Evolutionary conservation across 2,888 invertebrate species (phyloP).

Genomic region (Apodemia zela): DNA sequence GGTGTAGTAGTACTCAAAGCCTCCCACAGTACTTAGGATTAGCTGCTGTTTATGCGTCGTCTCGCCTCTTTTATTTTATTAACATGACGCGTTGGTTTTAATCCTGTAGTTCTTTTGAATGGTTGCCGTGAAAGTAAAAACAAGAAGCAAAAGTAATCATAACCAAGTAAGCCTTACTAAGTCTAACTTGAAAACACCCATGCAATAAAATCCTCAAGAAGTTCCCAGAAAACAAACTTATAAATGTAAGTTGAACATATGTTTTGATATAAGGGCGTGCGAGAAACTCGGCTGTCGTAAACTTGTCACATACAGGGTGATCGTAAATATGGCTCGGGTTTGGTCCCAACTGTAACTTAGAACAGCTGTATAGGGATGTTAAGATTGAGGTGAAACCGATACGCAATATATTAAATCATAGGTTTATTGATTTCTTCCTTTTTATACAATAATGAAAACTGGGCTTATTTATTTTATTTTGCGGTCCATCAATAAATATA

Average conservation of each 20-base stretch:
- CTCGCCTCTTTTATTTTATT: no score
- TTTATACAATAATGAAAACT: no score
- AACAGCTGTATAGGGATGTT: slow-evolving; percentile 15
- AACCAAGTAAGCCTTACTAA: neutral
- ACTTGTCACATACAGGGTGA: slow-evolving; percentile 43
- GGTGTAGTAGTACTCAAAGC: no score
- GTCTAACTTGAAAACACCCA: slow-evolving; percentile 1
- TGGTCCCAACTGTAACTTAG: slow-evolving; percentile 15
- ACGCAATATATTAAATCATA: slow-evolving; percentile 8
- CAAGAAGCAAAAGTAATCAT: no score
- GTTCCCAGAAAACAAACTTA: slow-evolving; percentile 10
- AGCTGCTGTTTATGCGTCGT: no score
- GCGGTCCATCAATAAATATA: no score
- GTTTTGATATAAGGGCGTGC: slow-evolving; percentile 15
- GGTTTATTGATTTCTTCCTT: no score
- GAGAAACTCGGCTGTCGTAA: slow-evolving; percentile 36
- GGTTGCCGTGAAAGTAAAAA: no score
- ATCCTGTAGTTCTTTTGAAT: no score
- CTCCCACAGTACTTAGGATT: no score
- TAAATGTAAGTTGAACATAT: slow-evolving; percentile 13
- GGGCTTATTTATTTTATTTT: no score
- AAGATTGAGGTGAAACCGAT: slow-evolving; percentile 11
- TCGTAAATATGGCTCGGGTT: slow-evolving; percentile 40
- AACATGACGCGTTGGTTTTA: no score
- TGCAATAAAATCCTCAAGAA: slow-evolving; percentile 4